These are phyloP conservation scores for Campoletis raptor DNA, from an alignment of 2,888 invertebrate genomes.

Conservation along the genomic window DNA sequence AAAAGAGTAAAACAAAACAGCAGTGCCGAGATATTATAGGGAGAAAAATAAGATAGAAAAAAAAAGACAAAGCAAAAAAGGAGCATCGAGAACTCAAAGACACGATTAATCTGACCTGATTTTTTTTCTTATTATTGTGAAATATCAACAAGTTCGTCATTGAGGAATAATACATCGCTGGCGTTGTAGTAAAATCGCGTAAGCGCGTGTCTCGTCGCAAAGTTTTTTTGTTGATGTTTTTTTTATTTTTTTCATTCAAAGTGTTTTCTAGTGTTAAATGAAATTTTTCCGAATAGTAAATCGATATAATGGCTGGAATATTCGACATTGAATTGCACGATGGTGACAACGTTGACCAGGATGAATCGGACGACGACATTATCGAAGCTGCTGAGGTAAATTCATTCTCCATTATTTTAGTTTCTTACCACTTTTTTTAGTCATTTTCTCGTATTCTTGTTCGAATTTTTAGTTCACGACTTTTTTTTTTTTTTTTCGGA, in stretches of 20 bases:
- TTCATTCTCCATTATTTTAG: constrained; percentile 5
- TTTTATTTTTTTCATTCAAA: background rate
- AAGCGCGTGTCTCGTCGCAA: constrained; percentile 28
- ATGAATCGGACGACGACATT: constrained; percentile 95
- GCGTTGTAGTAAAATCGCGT: constrained; percentile 19
- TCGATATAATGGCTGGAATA: constrained; percentile 91
- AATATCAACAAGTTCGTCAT: constrained; percentile 40
- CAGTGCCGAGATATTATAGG: constrained; percentile 7
- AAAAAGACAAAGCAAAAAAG: background rate
- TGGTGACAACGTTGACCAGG: constrained; percentile 88
- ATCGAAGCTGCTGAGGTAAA: constrained; percentile 94
- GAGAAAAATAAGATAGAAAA: background rate
- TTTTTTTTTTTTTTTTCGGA: constrained; percentile 6
- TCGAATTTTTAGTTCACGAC: background rate
- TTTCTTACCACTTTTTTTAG: background rate
- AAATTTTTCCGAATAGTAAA: constrained; percentile 63
- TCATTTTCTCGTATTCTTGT: background rate
- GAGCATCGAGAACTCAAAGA: constrained; percentile 7
- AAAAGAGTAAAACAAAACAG: constrained; percentile 40
- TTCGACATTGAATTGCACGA: constrained; percentile 97
- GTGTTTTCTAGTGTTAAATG: constrained; percentile 68
- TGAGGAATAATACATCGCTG: constrained; percentile 21
- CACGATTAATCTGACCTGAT: constrained; percentile 47
- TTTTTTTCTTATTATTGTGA: constrained; percentile 51
- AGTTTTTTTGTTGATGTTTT: constrained; percentile 1